These are phyloP conservation scores for Coenonympha arcania DNA, from an alignment of 2,888 invertebrate species.

Conservation along the genomic window DNA sequence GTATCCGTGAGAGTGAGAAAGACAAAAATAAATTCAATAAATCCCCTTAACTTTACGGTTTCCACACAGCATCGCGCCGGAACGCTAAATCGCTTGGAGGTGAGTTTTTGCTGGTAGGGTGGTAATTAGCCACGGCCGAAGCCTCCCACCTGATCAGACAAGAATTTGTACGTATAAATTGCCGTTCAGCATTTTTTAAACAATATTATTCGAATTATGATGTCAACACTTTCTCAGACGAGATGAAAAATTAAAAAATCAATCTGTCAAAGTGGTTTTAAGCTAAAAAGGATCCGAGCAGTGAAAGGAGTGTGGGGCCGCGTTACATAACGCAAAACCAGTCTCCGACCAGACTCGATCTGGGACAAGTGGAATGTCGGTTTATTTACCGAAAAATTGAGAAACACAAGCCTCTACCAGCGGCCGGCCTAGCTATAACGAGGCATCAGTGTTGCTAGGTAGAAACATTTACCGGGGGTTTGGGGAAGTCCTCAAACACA, in stretches of 20 bases:
- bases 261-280: slow-evolving; percentile 11
- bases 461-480: too few relatives aligned
- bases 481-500: too few relatives aligned
- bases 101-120: too few relatives aligned
- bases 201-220: background rate
- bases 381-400: slow-evolving; percentile 23
- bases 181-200: background rate
- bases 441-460: too few relatives aligned
- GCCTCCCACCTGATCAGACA: too few relatives aligned
- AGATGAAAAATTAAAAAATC: slow-evolving; percentile 5
- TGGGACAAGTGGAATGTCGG: slow-evolving; percentile 19
- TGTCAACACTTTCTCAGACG: background rate
- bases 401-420: slow-evolving; percentile 15
- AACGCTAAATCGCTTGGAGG: too few relatives aligned
- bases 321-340: slow-evolving; percentile 24
- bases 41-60: too few relatives aligned
- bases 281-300: slow-evolving; percentile 17
- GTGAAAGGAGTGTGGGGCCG: slow-evolving; percentile 18
- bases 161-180: too few relatives aligned
- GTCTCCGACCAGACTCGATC: slow-evolving; percentile 17
- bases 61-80: too few relatives aligned
- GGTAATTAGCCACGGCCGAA: too few relatives aligned
- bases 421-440: background rate
- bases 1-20: too few relatives aligned
- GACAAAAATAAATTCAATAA: too few relatives aligned